Base-by-base conservation (phyloP, 37 sponge, comb jelly and placozoan genomes). In the Lycopodina hypogea region DNA sequence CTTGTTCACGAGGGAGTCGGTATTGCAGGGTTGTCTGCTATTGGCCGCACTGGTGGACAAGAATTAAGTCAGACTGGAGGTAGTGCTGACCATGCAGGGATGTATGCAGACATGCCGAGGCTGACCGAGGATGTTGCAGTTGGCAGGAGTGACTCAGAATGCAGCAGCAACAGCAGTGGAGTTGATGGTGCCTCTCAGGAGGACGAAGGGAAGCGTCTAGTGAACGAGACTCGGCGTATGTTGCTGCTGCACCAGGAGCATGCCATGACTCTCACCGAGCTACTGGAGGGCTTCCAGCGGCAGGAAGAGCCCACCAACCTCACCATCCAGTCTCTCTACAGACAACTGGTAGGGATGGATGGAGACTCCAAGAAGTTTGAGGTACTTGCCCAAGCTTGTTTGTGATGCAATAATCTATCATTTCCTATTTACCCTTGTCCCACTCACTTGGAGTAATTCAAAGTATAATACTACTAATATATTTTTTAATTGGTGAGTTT, bases 191-290 rank as follows among this genome's bases (percentile, higher is more conserved):
- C 45, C 26, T 3, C 45, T n/a, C 70, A 38, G 41, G 74, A 71
- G 15, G 45, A 53, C 6, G 84, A 83, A n/a, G 42, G 56, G 22
- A 75, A 69, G 30, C 59, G 89, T n/a, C 76, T 89, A 33, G n/a
- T n/a, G 55, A 79, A 84, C 12, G 89, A 89, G 76, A 76, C 77
- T 32, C 61, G 72, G 17, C 79, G 84, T n/a, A 58, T 89, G 63
- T 65, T 89, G 34, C 55, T 79, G 39, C 33, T 48, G 7, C 80
- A 83, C 58, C 84, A 14, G 9, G 84, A 83, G 35, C 84, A 89
- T 51, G 74, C 84, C 33, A 79, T 84, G 85, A 89, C 89, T 9
- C 71, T 84, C 12, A 21, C 33, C 23, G 84, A 78, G 60, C 58
- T 89, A 62, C 41, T 48, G 36, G 85, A 80, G 42, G 22, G 39